Evolutionary conservation across 2,797 vertebrate species (phyloP), one percentile per base, ranked within the genome.

Genomic region (Smutsia gigantea): DNA sequence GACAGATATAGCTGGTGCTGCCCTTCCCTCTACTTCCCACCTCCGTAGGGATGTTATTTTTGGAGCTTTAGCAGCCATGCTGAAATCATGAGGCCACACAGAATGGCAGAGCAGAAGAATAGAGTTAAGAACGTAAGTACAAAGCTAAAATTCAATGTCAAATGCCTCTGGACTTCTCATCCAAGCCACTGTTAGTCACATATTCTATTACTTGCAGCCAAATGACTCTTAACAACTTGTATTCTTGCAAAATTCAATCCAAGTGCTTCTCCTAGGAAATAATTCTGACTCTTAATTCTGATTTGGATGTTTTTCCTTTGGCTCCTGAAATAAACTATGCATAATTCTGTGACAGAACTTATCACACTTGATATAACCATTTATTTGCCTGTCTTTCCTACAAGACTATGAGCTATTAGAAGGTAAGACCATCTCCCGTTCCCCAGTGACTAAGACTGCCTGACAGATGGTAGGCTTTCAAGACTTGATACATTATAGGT

Each of bases 241-340:
- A 31, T 7, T 89, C 64, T 69, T 95, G 87, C 93, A 79, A 92
- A 97, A 95, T 91, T 88, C 39, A 96, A 21, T 77, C 23, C 55
- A 92, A 78, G 3, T 61, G 1, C 87, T 39, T 90, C 46, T 95
- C 31, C 82, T 61, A 29, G 7, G 8, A 93, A 66, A 46, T 78
- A 57, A 19, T 51, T 23, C n/a, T 91, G 74, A 59, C n/a, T 92
- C 57, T 79, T 37, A 39, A 84, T 94, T 82, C 77, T 95, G 66
- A 93, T 18, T 59, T 9, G 23, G 17, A 53, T 34, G 4, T 21
- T 94, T 61, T 83, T 86, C 63, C 59, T 85, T 84, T 87, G 49
- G 11, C 49, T 84, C 37, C 79, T 92, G 69, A 92, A 88, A 81
- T 75, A 87, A 61, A 3, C 2, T 42, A 25, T 6, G 14, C 19